Evolutionary conservation across 1,140 invertebrate species (phyloP).

Genomic region (Drosophila punjabiensis): DNA sequence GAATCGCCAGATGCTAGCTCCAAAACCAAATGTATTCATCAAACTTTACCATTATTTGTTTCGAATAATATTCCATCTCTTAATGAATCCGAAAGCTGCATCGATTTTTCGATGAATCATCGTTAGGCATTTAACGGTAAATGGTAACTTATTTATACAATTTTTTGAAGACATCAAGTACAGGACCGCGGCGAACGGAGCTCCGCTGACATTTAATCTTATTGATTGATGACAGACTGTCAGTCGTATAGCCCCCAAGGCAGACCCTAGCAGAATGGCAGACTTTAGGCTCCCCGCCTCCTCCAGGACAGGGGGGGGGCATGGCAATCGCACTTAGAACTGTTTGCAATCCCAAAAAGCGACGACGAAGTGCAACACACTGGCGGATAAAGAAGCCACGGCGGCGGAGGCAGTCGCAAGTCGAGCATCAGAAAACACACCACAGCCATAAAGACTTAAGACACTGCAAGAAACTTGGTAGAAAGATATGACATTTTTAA

Average conservation of each 20-base stretch:
- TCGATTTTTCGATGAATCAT: conserved; percentile 45
- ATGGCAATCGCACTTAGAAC: conserved; percentile 58
- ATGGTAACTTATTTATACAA: conserved; percentile 48
- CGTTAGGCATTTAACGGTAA: conserved; percentile 29
- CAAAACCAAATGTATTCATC: background rate
- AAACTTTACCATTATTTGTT: background rate
- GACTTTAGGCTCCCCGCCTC: background rate
- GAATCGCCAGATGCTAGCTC: background rate
- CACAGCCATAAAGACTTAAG: conserved; percentile 58
- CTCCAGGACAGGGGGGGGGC: background rate
- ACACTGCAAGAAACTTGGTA: background rate
- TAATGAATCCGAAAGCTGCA: conserved; percentile 11
- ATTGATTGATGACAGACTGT: conserved; percentile 70
- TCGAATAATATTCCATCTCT: background rate
- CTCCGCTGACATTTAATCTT: conserved; percentile 62
- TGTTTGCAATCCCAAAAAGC: conserved; percentile 41
- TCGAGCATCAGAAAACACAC: conserved; percentile 69
- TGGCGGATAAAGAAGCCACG: conserved; percentile 43
- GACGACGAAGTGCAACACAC: conserved; percentile 41
- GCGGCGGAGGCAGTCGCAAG: conserved; percentile 30
- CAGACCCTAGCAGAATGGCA: conserved; percentile 20
- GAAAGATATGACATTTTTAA: no score
- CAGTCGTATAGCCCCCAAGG: conserved; percentile 23
- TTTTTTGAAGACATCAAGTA: conserved; percentile 29
- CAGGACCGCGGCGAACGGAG: conserved; percentile 17